Base-by-base conservation (phyloP, 2,797 vertebrate species). In the Prionace glauca region DNA sequence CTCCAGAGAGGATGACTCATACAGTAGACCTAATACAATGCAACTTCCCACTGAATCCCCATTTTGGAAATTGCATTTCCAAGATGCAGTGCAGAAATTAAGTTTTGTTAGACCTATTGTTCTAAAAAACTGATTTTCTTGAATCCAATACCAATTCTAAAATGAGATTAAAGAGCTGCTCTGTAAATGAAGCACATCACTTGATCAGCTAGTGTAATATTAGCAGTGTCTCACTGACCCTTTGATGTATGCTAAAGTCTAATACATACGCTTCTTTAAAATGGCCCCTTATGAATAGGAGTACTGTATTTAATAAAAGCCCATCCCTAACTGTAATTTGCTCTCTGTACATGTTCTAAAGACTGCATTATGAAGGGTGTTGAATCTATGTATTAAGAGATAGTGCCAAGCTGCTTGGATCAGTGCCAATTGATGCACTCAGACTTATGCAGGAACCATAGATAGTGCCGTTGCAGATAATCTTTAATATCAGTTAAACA, bases 291-390 rank as follows among this genome's bases (percentile, higher is more conserved):
- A 95, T 77, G 69, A 77, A 50, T 95, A 77, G 93, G 74, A 95
- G 74, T 29, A 77, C 29, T 95, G 93, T 95, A 77, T 77, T 77
- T 95, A 77, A 95, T 77, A 95, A 95, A 77, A 95, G 32, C 86
- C 26, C 26, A 90, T 56, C 14, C 22, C 26, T 74, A 45, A 71
- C 67, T 95, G 69, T 60, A n/a, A 72, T 95, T 16, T 77, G 93
- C 45, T 56, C 32, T 95, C 93, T 95, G 45, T 77, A 74, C 45
- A 32, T 16, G 45, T 77, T 77, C 24, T 60, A 16, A 95, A 95
- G 45, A 77, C 50, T 50, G 29, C 45, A 56, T 95, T 56, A 45
- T 71, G 36, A 36, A 74, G 41, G 71, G 41, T 32, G 26, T 50
- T 36, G 1, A 72, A 74, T n/a, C 14, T 60, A 91, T 65, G 36